Conservation (phyloP, 2,888 invertebrate species). For the Celastrina argiolus region DNA sequence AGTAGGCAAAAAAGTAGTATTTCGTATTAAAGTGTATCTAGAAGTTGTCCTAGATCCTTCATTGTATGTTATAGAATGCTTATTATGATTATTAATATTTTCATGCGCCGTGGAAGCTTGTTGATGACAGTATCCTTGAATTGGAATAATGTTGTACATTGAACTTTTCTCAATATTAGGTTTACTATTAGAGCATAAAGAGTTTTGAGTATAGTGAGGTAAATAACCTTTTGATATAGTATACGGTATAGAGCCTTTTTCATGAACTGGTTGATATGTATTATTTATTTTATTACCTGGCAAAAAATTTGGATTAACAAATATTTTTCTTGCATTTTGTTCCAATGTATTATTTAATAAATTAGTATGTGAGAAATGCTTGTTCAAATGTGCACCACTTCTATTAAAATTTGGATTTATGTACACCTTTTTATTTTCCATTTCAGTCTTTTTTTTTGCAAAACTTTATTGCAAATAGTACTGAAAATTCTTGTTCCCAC, state of each 20-base stretch:
- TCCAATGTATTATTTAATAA: background rate
- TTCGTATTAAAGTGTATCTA: constrained; percentile 10
- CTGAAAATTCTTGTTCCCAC: constrained; percentile 84
- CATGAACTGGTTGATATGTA: background rate
- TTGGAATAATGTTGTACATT: background rate
- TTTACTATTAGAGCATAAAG: background rate
- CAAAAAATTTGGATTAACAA: constrained; percentile 71
- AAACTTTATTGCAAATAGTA: constrained; percentile 59
- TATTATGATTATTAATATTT: background rate
- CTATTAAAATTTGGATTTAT: constrained; percentile 67
- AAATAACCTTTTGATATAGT: background rate
- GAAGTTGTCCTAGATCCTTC: background rate
- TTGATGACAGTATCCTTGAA: background rate
- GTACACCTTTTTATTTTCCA: constrained; percentile 52
- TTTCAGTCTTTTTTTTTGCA: constrained; percentile 27
- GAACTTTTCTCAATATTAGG: background rate
- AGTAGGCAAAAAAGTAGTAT: background rate
- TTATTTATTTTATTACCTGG: constrained; percentile 28
- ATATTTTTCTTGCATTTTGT: constrained; percentile 50
- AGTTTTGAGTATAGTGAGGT: background rate
- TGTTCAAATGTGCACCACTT: constrained; percentile 24
- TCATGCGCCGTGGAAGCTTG: background rate
- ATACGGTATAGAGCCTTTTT: background rate
- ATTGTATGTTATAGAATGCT: background rate
- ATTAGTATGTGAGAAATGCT: constrained; percentile 5